Evolutionary conservation across 2,113 vertebrate species (phyloP), one percentile per base, ranked within the genome.

Genomic region (Lepus timidus): DNA sequence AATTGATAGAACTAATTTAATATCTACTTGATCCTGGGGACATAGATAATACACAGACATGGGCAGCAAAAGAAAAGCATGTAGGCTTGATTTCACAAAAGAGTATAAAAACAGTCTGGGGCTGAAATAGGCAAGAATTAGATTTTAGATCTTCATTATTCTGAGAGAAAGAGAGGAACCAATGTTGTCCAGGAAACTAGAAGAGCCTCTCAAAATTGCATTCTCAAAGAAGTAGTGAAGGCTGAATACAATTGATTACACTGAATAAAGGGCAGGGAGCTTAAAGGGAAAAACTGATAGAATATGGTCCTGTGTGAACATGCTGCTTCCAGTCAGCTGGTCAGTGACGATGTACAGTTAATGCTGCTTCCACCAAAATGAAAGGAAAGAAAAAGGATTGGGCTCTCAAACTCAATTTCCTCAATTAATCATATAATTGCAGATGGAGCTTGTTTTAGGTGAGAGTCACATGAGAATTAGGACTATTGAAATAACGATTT

Each of bases 181-280:
- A 95, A 80, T 84, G 70, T 92, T 97, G 85, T 97, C 92, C 95
- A 96, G 93, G 92, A 97, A 98, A 97, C 84, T 91, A 96, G 84
- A 93, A 97, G 93, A 85, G 73, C 25, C 89, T 90, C 89, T 95
- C 87, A 97, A 96, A 96, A 94, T 88, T 90, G 87, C 96, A 95
- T 73, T 94, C 79, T 85, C 52, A 92, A 76, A 93, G n/a, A 97
- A 91, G 49, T 75, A 29, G 39, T 44, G 71, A 97, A 96, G 29
- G 62, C 49, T 51, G 70, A 92, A 90, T 19, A 94, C 73, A 97
- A 96, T 17, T 94, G 33, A 95, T 85, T 2, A 44, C 29, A 23
- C 22, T 74, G 22, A 97, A 97, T 94, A 70, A 75, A 81, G n/a
- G 89, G 36, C 14, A 90, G 73, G 33, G 81, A 97, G 86, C 27